phyloP scores from a whole-genome alignment of 37 sponge, comb jelly and placozoan genomes.

The Eunapius fragilis region DNA sequence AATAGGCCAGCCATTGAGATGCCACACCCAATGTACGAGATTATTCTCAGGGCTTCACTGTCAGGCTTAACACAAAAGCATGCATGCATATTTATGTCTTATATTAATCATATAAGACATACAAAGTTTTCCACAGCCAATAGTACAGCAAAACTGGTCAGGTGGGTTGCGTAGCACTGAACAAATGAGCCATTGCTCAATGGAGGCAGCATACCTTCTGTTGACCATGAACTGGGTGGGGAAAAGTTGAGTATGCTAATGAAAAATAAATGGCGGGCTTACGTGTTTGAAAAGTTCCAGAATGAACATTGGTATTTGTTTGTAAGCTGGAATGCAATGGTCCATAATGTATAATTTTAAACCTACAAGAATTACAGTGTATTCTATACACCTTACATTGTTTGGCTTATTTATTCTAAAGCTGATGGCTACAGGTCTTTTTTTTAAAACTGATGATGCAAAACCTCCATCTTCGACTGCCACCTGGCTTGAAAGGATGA shows the following conservation, averaged over 20 bases:
- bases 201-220: neutral
- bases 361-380: too few relatives aligned
- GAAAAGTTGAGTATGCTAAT: neutral
- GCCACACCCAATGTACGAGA: conserved; percentile 57
- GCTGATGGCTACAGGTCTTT: conserved; percentile 8
- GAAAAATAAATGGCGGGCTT: neutral
- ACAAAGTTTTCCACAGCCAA: conserved; percentile 38
- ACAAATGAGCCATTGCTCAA: neutral
- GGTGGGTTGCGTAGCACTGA: conserved; percentile 43
- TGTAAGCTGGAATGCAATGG: neutral
- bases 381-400: neutral
- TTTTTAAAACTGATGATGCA: neutral
- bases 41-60: conserved; percentile 15
- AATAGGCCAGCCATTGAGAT: conserved; percentile 53
- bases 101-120: neutral
- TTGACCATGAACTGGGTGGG: neutral
- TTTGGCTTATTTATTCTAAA: neutral
- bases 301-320: neutral
- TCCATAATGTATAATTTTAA: too few relatives aligned
- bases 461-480: neutral
- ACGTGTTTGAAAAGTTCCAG: conserved; percentile 22
- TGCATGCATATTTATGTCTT: too few relatives aligned
- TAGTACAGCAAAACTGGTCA: conserved; percentile 74
- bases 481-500: conserved; percentile 18
- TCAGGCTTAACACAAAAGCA: neutral